Conservation (phyloP, 2,113 vertebrate genomes). For the Gallinago media region DNA sequence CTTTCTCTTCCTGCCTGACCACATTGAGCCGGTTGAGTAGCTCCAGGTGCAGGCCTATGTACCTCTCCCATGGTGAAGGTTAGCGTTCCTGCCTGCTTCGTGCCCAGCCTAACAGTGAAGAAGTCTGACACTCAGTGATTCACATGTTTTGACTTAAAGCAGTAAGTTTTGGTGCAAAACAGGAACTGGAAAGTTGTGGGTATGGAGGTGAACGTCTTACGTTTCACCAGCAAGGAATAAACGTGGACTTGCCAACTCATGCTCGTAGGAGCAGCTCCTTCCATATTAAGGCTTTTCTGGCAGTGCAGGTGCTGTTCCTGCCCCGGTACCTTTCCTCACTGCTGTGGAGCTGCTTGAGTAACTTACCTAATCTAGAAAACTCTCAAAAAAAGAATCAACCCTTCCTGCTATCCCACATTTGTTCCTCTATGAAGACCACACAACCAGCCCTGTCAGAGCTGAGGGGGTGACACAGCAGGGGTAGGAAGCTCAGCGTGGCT, state of each 20-base stretch:
- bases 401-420: not conserved
- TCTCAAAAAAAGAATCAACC: not conserved
- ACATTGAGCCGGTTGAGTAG: not conserved
- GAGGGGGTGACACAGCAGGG: not conserved
- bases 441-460: not conserved
- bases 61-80: not conserved
- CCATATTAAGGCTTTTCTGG: not conserved
- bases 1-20: not conserved
- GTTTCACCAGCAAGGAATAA: not conserved
- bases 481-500: not conserved
- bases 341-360: not conserved
- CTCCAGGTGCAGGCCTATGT: not conserved
- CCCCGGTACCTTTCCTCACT: not conserved
- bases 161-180: not conserved
- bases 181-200: not conserved
- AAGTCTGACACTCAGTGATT: not conserved
- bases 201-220: accelerated
- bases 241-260: not conserved
- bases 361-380: not conserved
- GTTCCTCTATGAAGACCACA: not conserved
- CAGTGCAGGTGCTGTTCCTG: not conserved
- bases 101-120: not conserved
- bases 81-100: not conserved
- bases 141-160: not conserved
- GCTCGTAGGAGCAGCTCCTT: not conserved